Percentiles rank a stretch among this genome's conserved stretches.
Evolutionary conservation across 37 sponge, comb jelly and placozoan genomes (phyloP).

Genomic region (Crambe crambe): DNA sequence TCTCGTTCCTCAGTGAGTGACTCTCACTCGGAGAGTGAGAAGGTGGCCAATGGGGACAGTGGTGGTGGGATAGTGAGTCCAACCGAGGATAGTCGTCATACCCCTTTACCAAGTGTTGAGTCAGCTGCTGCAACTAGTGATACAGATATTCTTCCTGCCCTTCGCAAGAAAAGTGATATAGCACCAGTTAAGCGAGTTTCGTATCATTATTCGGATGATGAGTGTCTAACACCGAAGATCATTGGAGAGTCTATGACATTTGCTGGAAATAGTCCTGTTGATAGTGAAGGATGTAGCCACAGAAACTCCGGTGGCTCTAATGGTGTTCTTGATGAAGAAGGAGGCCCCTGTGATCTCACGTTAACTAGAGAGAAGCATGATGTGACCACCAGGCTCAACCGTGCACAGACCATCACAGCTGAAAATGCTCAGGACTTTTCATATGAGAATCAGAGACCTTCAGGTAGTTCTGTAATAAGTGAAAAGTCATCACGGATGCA

Average conservation of each 20-base stretch:
- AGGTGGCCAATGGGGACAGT: neutral
- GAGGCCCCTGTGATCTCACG: neutral
- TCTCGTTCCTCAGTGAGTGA: neutral
- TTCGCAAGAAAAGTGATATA: neutral
- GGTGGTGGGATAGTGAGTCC: neutral
- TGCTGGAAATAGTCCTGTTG: neutral
- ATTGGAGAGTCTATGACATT: neutral
- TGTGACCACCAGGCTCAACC: neutral
- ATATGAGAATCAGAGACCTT: neutral
- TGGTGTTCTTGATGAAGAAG: neutral
- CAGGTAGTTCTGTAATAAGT: neutral
- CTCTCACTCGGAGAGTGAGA: neutral
- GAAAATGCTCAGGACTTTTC: neutral
- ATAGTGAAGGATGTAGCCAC: neutral
- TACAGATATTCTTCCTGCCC: neutral
- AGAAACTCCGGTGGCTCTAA: neutral
- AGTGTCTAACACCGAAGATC: conserved; percentile 8
- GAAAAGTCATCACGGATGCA: neutral
- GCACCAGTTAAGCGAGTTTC: neutral
- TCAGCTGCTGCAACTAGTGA: neutral
- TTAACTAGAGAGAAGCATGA: neutral
- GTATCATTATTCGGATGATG: conserved; percentile 9
- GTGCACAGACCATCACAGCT: neutral
- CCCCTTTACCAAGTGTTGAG: neutral
- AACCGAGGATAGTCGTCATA: neutral